Base-by-base conservation (phyloP, 2,888 invertebrate species). In the Dryadula phaetusa region DNA sequence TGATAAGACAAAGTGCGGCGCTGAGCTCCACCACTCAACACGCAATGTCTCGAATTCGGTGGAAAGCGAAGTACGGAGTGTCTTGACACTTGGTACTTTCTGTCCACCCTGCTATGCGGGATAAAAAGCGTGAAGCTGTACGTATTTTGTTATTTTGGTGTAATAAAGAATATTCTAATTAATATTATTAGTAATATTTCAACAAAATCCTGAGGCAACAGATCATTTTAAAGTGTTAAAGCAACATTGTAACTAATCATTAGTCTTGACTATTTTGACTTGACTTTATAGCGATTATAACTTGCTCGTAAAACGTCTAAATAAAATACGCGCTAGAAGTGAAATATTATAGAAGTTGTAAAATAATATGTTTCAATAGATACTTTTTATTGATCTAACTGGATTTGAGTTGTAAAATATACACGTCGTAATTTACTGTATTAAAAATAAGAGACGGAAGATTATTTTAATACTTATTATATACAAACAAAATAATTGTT, bases 301-400 rank as follows among this genome's bases (percentile, higher is more conserved):
- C 69, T 73, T 72, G 72, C 70, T 78, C 77, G 74, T 82, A 78
- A 83, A 49, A 77, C 74, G 81, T 78, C 79, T 76, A 73, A 78
- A 76, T 75, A 76, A 80, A 80, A 77, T 77, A 79, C 75, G 76
- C 80, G 77, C 81, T 82, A 79, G 78, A 79, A 78, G 77, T 82
- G 78, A 82, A 60, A 60, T 60, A 60, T 54, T 14, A 54, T 46
- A 25, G 20, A 60, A 46, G 63, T 54, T 47, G 58, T 67, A 44
- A 37, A 60, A 44, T 60, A 28, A 44, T 44, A 28, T 28, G 16
- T 60, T 79, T 81, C 82, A 81, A 79, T 74, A 74, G 61, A n/a
- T 52, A 4, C n/a, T 12, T 64, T 54, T 54, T 37, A 20, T 37
- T 56, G n/a, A n/a, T n/a, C n/a, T n/a, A 56, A 37, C 32, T 8